Conservation (phyloP, 1,140 invertebrate species). For the Artemia franciscana region DNA sequence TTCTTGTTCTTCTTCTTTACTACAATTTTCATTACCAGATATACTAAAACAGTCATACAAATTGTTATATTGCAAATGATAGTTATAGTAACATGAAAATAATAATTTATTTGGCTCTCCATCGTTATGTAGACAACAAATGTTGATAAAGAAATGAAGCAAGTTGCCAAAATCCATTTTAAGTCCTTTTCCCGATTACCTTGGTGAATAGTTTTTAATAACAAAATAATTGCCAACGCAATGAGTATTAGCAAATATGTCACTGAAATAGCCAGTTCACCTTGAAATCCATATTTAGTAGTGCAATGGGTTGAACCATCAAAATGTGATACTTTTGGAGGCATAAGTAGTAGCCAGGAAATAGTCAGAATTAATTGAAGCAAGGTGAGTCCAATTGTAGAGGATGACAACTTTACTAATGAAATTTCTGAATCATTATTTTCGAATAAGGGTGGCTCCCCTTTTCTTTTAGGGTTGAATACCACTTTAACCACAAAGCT, state of each 20-base stretch:
- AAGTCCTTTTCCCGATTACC: background rate
- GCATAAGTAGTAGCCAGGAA: background rate
- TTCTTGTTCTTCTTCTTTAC: background rate
- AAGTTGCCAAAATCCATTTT: background rate
- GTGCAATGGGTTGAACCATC: background rate
- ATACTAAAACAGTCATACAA: background rate
- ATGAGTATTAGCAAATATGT: background rate
- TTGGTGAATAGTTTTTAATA: background rate
- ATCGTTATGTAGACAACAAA: background rate
- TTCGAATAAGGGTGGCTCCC: background rate
- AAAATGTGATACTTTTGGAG: background rate
- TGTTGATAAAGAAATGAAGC: background rate
- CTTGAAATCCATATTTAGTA: background rate
- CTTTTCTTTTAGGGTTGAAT: background rate
- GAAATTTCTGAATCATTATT: background rate
- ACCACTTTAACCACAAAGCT: background rate
- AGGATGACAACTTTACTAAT: background rate
- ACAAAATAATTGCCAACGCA: background rate
- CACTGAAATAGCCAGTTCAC: background rate
- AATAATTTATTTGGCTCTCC: background rate
- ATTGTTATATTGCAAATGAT: background rate
- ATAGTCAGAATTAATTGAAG: background rate
- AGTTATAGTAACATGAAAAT: background rate
- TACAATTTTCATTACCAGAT: background rate
- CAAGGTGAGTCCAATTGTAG: background rate